These are phyloP conservation scores for Spisula subtruncata DNA, from an alignment of 2,888 invertebrate species.

Conservation along the genomic window DNA sequence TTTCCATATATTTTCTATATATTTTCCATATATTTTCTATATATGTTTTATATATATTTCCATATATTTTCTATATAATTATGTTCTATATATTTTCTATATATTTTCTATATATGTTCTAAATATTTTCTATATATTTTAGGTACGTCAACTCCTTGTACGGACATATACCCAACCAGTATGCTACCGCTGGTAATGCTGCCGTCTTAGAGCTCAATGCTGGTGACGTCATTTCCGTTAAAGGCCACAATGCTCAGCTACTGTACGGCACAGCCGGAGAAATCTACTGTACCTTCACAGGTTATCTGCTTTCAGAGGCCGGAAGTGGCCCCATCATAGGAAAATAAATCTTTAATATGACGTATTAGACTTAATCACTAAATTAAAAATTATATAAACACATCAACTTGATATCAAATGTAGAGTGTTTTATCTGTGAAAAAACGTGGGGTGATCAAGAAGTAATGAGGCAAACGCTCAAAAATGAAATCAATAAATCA, in stretches of 20 bases:
- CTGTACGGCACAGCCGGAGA: slow-evolving; percentile 60
- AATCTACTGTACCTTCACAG: slow-evolving; percentile 46
- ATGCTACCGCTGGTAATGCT: slow-evolving; percentile 68
- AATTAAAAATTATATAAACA: too few species aligned
- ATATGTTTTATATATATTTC: too few species aligned
- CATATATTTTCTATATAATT: too few species aligned
- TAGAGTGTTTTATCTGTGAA: too few species aligned
- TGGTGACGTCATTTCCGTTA: slow-evolving; percentile 65
- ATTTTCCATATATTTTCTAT: too few species aligned
- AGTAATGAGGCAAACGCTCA: too few species aligned
- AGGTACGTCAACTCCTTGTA: slow-evolving; percentile 69
- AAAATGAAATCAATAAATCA: too few species aligned
- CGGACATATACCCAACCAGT: slow-evolving; percentile 51
- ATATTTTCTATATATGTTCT: neutral
- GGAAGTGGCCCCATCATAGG: neutral
- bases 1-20: too few species aligned
- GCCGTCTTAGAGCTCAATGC: slow-evolving; percentile 57
- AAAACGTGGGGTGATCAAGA: too few species aligned
- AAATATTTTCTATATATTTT: slow-evolving; percentile 5
- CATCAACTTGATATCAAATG: too few species aligned
- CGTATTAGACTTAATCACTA: too few species aligned
- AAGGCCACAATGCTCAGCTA: slow-evolving; percentile 33
- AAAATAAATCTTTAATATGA: neutral
- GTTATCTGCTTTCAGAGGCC: neutral
- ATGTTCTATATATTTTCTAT: too few species aligned